Base-by-base conservation (phyloP, 2,113 vertebrate species). In the Albula glossodonta region DNA sequence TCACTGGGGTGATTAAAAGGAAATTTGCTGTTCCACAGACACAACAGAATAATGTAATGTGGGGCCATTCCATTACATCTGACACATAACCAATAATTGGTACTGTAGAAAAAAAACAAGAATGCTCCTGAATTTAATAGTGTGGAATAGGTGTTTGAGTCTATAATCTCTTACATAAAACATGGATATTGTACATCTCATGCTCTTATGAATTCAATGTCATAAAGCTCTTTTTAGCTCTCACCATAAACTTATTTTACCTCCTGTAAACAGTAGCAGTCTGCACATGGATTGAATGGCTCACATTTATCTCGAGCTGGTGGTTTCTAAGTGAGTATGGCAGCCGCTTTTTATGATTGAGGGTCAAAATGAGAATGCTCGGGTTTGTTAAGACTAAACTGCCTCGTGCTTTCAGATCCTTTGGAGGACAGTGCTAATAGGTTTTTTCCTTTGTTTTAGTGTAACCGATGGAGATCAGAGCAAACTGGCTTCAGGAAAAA, bases 301-400 rank as follows among this genome's bases (percentile, higher is more conserved):
- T 84, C 51, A 86, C 51, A 70, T 0, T 41, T 25, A 49, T 84
- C 80, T 78, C 12, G 13, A 51, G 53, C 79, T 74, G 50, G 25
- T 86, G 78, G 1, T 41, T 89, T 57, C 86, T 74, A 25, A 86
- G 53, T 15, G 9, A 53, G 51, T 89, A 66, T 52, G 52, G 51
- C n/a, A 80, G 81, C 56, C 3, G 49, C 49, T 84, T 41, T 88
- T 88, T 88, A 90, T 88, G 86, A 77, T 82, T 81, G 81, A 85
- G 60, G 79, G 52, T 70, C 88, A 90, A 84, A 90, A 89, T 89
- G 91, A 89, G 91, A 90, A 60, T n/a, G 57, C 88, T 84, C 84
- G 82, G 85, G 74, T 88, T 92, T 88, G 87, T 88, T 85, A 11
- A 90, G 88, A 93, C 93, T 91, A 90, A 92, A 91, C 86, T 87